Evolutionary conservation across 2,113 vertebrate species (phyloP).

Genomic region (Tichodroma muraria): DNA sequence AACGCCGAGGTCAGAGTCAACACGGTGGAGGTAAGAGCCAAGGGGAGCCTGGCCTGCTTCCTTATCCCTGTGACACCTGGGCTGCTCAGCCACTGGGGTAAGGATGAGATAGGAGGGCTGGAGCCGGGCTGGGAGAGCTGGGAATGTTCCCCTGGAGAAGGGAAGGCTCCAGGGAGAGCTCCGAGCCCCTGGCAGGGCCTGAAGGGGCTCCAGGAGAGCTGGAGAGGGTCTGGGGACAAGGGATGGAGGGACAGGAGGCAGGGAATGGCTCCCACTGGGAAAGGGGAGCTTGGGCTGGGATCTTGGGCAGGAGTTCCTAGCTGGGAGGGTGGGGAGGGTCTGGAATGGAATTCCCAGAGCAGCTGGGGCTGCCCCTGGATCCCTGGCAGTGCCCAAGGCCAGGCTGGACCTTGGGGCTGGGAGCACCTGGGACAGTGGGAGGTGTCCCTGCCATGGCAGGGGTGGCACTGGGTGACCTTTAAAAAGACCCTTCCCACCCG

Average conservation of each 20-base stretch:
- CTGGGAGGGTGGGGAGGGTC: too few species aligned
- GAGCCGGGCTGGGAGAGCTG: not conserved
- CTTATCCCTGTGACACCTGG: rapidly evolving
- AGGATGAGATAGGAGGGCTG: not conserved
- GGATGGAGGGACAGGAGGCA: rapidly evolving
- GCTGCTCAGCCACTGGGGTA: rapidly evolving
- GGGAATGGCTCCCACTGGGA: not conserved
- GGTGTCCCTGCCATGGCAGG: not conserved
- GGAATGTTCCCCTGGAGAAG: not conserved
- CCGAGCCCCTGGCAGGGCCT: not conserved
- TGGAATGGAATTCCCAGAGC: not conserved
- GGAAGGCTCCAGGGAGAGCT: rapidly evolving
- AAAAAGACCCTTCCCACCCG: not conserved
- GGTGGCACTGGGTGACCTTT: rapidly evolving
- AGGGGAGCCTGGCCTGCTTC: not conserved
- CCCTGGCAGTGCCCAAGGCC: rapidly evolving
- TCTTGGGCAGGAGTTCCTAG: rapidly evolving
- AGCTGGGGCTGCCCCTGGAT: not conserved
- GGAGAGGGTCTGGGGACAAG: not conserved
- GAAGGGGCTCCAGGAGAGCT: not conserved
- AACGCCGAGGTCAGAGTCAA: conserved; percentile 93
- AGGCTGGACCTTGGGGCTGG: not conserved
- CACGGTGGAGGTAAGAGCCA: conserved; percentile 79
- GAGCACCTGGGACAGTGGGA: rapidly evolving
- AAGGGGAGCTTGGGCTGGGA: not conserved